Conservation (phyloP, 2,113 vertebrate species). For the Syngnathus typhle region DNA sequence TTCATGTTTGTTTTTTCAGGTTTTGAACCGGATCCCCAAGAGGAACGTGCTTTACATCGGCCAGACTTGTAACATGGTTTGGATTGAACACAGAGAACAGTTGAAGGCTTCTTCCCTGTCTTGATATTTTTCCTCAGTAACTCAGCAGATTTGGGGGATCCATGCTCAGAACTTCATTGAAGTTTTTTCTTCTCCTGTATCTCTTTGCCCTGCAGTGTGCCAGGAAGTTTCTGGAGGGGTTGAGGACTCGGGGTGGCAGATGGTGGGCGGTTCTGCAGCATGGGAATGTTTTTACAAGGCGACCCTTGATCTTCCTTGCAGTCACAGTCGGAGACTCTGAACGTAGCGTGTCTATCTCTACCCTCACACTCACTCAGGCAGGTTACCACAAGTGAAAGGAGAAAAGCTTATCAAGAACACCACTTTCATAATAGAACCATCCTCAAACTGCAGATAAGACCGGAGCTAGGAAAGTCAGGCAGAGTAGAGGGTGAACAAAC, state of each 20-base stretch:
- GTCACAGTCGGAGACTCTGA: conserved; percentile 48
- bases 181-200: conserved; percentile 12
- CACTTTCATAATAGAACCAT: neutral
- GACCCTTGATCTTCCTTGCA: conserved; percentile 76
- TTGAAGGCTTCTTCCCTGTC: neutral
- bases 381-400: conserved; percentile 31
- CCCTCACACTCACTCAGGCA: conserved; percentile 52
- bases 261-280: conserved; percentile 56
- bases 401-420: conserved; percentile 53
- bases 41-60: neutral
- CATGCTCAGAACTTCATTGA: neutral
- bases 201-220: conserved; percentile 35
- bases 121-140: neutral
- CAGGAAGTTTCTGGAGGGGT: conserved; percentile 54
- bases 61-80: neutral
- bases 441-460: neutral
- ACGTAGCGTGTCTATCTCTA: conserved; percentile 52
- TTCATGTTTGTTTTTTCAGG: neutral
- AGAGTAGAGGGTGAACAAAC: neutral
- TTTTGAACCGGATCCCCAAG: neutral
- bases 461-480: neutral
- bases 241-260: conserved; percentile 39
- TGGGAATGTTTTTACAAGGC: conserved; percentile 75
- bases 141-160: conserved; percentile 8
- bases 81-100: neutral